Evolutionary conservation across 2,797 vertebrate species (phyloP), one percentile per base, ranked within the genome.

Genomic region (Urosaurus nigricauda): DNA sequence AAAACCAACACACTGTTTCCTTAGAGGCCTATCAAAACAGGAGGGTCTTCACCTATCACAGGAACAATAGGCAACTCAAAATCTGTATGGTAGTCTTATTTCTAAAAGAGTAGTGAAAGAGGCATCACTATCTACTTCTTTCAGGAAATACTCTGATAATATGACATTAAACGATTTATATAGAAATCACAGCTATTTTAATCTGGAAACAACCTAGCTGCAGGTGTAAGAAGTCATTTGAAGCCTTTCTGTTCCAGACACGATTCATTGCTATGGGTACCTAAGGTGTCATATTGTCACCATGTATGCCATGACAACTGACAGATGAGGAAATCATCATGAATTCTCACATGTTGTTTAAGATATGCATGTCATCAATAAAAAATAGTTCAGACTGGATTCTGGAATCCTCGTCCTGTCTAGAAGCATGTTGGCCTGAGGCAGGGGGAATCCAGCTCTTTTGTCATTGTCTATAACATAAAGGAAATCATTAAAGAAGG

Each of bases 361-460:
- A 8, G 37, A 0, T 51, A 8, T 51, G 47, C 47, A 51, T 51
- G 47, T 35, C 84, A 88, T 85, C 79, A 74, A 43, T 0, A 0
- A 84, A 3, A 70, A 0, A 0, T 89, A 29, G 2, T 73, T 79
- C 84, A 89, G 70, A 37, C 17, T n/a, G 35, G 53, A 82, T 92
- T 51, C 83, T 92, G 75, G n/a, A 35, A 87, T 29, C 75, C 26
- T 84, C 70, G 1, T 73, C 24, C 75, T 74, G 65, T 1, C 17
- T 1, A 88, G 58, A 43, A 84, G 40, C 0, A 73, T 19, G 24
- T 56, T 53, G 2, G 37, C 43, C 1, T 8, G 47, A 26, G 13
- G 26, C 8, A 13, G 87, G 56, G 90, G 86, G 90, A 89, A 93
- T 89, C 83, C 90, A 93, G 89, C 63, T 47, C 47, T 8, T 51